Evolutionary conservation across 2,888 invertebrate species (phyloP).

Genomic region (Parnassius orleans): DNA sequence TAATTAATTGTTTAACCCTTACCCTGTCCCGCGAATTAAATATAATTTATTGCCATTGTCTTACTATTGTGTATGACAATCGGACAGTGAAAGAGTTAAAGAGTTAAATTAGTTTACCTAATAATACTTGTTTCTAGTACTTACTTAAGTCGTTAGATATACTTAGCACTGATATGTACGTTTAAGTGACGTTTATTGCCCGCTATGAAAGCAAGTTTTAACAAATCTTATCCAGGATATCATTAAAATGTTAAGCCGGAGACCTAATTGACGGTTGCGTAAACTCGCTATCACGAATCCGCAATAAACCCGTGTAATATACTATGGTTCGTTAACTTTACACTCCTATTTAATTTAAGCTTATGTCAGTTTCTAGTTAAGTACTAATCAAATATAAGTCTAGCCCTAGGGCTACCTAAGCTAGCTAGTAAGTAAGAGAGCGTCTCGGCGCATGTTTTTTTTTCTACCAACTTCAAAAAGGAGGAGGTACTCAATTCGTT

Average conservation of each 20-base stretch:
- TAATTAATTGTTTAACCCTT: too few species aligned
- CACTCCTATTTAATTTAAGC: not conserved
- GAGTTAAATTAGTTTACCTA: too few species aligned
- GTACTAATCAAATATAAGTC: not conserved
- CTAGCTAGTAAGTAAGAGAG: too few species aligned
- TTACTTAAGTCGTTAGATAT: not conserved
- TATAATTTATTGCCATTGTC: too few species aligned
- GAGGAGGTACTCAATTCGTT: too few species aligned
- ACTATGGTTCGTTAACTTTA: not conserved
- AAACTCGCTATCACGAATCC: slow-evolving; percentile 13
- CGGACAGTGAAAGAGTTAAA: too few species aligned
- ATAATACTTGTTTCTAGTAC: not conserved
- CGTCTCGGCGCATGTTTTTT: too few species aligned
- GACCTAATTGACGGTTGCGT: slow-evolving; percentile 6
- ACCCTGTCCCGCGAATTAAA: too few species aligned
- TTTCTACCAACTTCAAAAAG: too few species aligned
- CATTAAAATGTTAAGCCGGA: slow-evolving; percentile 6
- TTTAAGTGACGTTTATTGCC: slow-evolving; percentile 4
- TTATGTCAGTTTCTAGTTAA: too few species aligned
- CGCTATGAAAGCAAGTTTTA: slow-evolving; percentile 5
- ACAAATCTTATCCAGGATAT: slow-evolving; percentile 13
- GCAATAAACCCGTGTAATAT: not conserved
- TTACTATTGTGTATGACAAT: too few species aligned
- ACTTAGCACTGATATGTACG: not conserved
- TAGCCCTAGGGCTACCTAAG: not conserved